Evolutionary conservation across 2,113 vertebrate genomes (phyloP).

Genomic region (Zosterops japonicus): DNA sequence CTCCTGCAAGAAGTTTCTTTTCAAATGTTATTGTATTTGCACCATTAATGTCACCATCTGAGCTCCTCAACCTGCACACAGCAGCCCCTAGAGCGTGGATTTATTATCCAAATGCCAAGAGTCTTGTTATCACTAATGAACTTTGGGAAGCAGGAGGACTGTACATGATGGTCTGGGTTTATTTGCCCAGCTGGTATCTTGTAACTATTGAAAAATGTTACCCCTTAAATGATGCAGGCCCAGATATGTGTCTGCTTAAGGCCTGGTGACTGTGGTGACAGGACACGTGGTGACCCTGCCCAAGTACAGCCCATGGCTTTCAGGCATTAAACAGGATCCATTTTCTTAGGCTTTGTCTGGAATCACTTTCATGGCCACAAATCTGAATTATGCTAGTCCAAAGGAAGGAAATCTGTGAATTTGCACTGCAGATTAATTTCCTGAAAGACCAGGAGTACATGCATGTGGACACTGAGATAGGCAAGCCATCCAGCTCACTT

Average conservation of each 20-base stretch:
- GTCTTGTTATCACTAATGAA: constrained; percentile 44
- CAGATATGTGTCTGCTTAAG: background rate
- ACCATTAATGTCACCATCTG: background rate
- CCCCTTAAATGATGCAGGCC: background rate
- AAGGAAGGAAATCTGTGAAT: background rate
- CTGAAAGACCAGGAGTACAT: background rate
- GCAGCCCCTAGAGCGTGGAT: background rate
- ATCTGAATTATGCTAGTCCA: background rate
- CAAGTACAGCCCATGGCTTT: background rate
- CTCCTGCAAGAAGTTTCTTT: background rate
- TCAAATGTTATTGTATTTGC: background rate
- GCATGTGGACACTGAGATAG: background rate
- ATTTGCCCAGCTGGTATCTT: constrained; percentile 11
- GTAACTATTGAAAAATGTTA: constrained; percentile 32
- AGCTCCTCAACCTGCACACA: background rate
- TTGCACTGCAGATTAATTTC: background rate
- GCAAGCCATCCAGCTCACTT: background rate
- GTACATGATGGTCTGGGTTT: background rate
- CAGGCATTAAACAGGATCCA: background rate
- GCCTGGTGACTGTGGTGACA: background rate
- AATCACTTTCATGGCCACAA: background rate
- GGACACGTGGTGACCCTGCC: background rate
- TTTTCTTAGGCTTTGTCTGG: background rate
- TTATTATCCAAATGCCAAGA: constrained; percentile 65
- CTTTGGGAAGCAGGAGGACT: constrained; percentile 27